These are phyloP conservation scores for Lophotis ruficrista DNA, from an alignment of 2,113 vertebrate species.

Conservation along the genomic window DNA sequence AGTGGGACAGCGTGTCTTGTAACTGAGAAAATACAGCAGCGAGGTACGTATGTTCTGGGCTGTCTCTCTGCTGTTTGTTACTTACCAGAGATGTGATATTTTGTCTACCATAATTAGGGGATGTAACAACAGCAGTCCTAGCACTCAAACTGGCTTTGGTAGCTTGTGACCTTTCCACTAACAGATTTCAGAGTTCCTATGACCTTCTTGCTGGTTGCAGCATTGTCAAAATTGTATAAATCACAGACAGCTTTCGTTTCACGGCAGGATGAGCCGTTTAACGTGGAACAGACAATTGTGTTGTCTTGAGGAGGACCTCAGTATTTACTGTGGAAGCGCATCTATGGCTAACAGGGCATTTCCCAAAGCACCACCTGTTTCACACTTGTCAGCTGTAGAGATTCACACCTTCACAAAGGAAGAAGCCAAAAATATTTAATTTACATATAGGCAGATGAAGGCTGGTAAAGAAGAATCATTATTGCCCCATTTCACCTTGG, in stretches of 20 bases:
- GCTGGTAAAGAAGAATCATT: not conserved
- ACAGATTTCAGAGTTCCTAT: not conserved
- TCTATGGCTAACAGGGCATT: not conserved
- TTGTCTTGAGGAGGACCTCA: not conserved
- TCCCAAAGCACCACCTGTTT: not conserved
- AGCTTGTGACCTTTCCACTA: not conserved
- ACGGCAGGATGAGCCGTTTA: fast-evolving
- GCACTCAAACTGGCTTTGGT: not conserved
- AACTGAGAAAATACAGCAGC: not conserved
- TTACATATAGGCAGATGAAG: not conserved
- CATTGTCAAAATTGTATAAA: not conserved
- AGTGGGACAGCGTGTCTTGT: not conserved
- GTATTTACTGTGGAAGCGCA: not conserved
- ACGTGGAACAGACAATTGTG: not conserved
- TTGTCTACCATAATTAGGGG: not conserved
- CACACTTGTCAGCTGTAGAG: not conserved
- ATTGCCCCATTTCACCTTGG: not conserved
- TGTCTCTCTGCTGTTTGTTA: not conserved
- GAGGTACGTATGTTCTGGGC: not conserved
- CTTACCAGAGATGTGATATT: not conserved
- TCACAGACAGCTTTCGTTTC: not conserved
- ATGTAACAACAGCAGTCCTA: not conserved
- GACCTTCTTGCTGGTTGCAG: not conserved
- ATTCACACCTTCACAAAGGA: not conserved
- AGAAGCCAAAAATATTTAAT: not conserved